Base-by-base conservation (phyloP, 64 coral and sea anemone species). In the Cladopsammia gracilis region DNA sequence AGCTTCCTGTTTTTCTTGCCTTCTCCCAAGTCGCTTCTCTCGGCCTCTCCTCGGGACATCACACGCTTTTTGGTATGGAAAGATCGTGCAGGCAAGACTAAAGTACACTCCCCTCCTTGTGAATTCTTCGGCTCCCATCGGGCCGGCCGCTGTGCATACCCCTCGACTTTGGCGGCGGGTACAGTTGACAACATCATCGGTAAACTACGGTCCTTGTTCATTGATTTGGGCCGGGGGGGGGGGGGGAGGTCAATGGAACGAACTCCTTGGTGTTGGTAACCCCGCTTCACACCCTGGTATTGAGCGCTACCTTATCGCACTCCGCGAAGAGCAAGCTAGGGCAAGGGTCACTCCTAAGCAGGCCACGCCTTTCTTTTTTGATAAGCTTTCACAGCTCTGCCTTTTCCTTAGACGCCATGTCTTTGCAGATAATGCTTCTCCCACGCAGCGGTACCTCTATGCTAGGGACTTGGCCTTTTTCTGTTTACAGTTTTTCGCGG, bases 191-290 rank as follows among this genome's bases (percentile, higher is more conserved):
- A n/a, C 56, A 20, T 58, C 6, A 89, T 89, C 20, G 76, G 46
- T 4, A 94, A 94, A 50, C 53, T 94, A 6, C 43, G 85, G 9
- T 59, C 93, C 10, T 57, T 87, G 12, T 95, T 95, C 61, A 13
- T 25, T 7, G 15, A 77, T 7, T 2, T 94, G 3, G 92, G 92
- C 6, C 49, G 48, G 14, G 18, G 48, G 2, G n/a, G n/a, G n/a
- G n/a, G n/a, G n/a, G n/a, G n/a, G n/a, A n/a, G n/a, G 5, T 49
- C 6, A 48, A 70, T 1, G 64, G 74, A 23, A 4, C 59, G 13
- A 73, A 1, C 23, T 57, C 58, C 7, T 79, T 1, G 13, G n/a
- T 8, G 9, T 15, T n/a, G 84, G 92, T 14, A 90, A 79, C 58
- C 88, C 88, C 22, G 74, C 73, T 61, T 51, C 44, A 3, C 88